Evolutionary conservation across 2,113 vertebrate genomes (phyloP), one percentile per base, ranked within the genome.

Genomic region (Pterophyllum scalare): DNA sequence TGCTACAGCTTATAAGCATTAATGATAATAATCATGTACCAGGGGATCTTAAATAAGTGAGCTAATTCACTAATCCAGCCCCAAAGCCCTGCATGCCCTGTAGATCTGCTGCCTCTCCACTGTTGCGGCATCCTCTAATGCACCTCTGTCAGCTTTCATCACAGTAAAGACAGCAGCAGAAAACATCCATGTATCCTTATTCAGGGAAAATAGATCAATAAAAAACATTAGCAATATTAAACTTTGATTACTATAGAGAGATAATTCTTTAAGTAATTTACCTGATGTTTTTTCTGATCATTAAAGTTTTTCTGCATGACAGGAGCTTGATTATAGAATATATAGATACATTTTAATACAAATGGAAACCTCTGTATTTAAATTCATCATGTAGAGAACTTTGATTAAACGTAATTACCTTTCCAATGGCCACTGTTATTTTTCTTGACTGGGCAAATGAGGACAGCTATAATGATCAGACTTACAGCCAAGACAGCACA

Each of bases 351-450:
- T 52, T 7, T 64, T 13, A 64, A 40, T 14, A 26, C 12, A 8
- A 64, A 64, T 6, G 8, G 1, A 3, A 59, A n/a, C 24, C 19
- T 6, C 61, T 20, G 24, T 33, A 56, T 60, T 1, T 62, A 49
- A 46, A 64, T 2, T 38, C 0, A 0, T 14, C 38, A 19, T n/a
- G 13, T 11, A 1, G 1, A 1, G 46, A 1, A 0, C 0, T 49
- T n/a, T 24, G 7, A 17, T 4, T 11, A 28, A 35, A 2, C 11
- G 19, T 1, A 60, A 13, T 76, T 82, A 89, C 90, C 85, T 14
- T n/a, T 35, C 31, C 75, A 81, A 65, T 1, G 20, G 5, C 65
- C 58, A 75, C 4, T 20, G 7, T 10, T 59, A 20, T 22, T 78
- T 12, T 67, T 74, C 31, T 64, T 79, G 12, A 84, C 33, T 13